A percentile compares a stretch with the other conserved stretches of the same genome.
These are phyloP conservation scores for Pseudococcus viburni DNA, from an alignment of 2,888 invertebrate species.

Conservation along the genomic window DNA sequence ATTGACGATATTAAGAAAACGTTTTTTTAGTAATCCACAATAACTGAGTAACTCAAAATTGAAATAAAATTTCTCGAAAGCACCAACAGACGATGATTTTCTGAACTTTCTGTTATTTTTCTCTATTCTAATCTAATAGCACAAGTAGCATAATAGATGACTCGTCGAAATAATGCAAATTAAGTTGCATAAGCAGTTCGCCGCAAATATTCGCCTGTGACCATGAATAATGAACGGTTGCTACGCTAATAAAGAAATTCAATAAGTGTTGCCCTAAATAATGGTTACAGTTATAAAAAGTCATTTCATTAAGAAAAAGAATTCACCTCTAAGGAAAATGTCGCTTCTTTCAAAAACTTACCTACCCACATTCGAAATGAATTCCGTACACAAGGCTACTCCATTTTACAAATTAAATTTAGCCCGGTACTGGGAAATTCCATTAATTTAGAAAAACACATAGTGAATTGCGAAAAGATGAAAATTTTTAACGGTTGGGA, in stretches of 20 bases:
- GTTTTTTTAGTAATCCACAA: too few species aligned
- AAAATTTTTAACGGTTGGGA: neutral
- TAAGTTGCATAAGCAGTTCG: neutral
- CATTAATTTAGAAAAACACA: constrained; percentile 51
- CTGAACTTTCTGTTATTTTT: neutral
- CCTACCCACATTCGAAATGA: constrained; percentile 17
- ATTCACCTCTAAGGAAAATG: constrained; percentile 7
- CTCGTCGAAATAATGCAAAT: neutral
- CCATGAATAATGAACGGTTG: constrained; percentile 4
- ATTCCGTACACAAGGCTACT: constrained; percentile 5
- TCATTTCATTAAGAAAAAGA: constrained; percentile 17
- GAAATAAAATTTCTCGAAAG: neutral
- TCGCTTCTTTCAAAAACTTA: constrained; percentile 23
- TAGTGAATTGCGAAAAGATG: neutral
- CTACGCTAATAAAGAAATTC: constrained; percentile 15
- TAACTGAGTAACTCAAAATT: too few species aligned
- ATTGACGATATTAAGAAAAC: too few species aligned
- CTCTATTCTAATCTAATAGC: too few species aligned
- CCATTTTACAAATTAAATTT: constrained; percentile 41
- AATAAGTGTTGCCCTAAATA: constrained; percentile 17
- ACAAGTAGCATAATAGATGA: neutral
- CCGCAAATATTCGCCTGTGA: neutral
- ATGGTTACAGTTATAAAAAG: constrained; percentile 9
- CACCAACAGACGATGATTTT: neutral
- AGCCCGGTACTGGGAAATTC: constrained; percentile 14